Evolutionary conservation across 2,888 invertebrate species (phyloP), one percentile per base, ranked within the genome.

Genomic region (Thereva unica): DNA sequence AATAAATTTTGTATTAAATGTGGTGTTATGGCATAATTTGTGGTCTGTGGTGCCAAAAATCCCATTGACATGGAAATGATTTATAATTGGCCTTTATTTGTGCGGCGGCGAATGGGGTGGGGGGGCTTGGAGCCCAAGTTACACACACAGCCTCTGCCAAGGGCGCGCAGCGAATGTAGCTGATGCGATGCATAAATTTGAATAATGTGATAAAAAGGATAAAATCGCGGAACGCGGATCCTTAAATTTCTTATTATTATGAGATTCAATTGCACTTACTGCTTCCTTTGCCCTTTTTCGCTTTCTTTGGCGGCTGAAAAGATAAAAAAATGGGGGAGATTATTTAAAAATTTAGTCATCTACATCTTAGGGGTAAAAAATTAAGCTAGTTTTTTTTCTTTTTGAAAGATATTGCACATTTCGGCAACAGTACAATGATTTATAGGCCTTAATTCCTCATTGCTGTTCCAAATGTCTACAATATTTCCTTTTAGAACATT

Each of bases 251-350:
- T 64, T 23, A 63, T 7, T 23, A 59, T 23, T 23, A 23, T 23
- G 23, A n/a, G n/a, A 2, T 23, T 23, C 56, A 38, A 63, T 5
- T 34, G n/a, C 53, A 71, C 71, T 69, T 69, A 71, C 70, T 64
- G 76, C 77, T 79, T 73, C 80, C 80, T 75, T 74, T 78, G 77
- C 69, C 75, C 67, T 68, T 79, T 76, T 64, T 80, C 61, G 77
- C 78, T 70, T 79, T 78, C 71, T 78, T 80, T 37, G 80, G 80
- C 61, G 80, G 80, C 80, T 80, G 74, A 12, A 74, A 74, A 57
- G 49, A 52, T 35, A 64, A 63, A 64, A 42, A 67, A 49, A 66
- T n/a, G 23, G 23, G 23, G 23, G 23, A 23, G 1, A 23, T 23
- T 23, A 23, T 23, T 23, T 23, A 23, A 23, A 23, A 23, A 23